Evolutionary conservation across 2,113 vertebrate genomes (phyloP), one percentile per base, ranked within the genome.

Genomic region (Cebus imitator): DNA sequence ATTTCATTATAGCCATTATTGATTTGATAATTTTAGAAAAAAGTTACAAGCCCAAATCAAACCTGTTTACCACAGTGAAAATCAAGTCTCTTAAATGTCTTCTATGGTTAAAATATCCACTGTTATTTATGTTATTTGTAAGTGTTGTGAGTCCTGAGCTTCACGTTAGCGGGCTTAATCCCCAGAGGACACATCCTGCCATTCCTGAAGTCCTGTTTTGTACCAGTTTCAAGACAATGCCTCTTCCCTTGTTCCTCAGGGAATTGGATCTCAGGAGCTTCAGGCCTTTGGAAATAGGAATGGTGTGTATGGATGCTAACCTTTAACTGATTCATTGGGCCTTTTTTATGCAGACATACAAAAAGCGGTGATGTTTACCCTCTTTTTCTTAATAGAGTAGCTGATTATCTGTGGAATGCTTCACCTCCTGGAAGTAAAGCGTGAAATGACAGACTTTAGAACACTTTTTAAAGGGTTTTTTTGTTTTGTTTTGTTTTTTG

Each of bases 271-370:
- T 96, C 58, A 76, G 30, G 58, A 10, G 30, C 94, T 96, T 52
- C 23, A 90, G 48, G 17, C 11, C 40, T 73, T 30, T 79, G 48
- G 37, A 52, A 70, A 48, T 70, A 43, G 93, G 61, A 66, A 43
- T 27, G 43, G 35, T 80, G 0, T 20, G 20, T 75, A 0, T 57
- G 94, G 94, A 58, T 70, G 0, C n/a, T 85, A 78, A 92, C 61
- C 57, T 83, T 55, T 96, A 87, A 90, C 96, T 86, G 96, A 86
- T 96, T 93, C 57, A 78, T n/a, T 79, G 64, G 58, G 48, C 37
- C 83, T 73, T 57, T 32, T 93, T 55, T 37, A 23, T 78, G 89
- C 7, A 58, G 6, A 68, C 43, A 25, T 90, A 20, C 86, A 45
- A 87, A 68, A 57, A 66, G 64, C 23, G 14, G 0, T 30, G 0